Conservation (phyloP, 37 sponge, comb jelly and placozoan species). For the Halichondria panicea region DNA sequence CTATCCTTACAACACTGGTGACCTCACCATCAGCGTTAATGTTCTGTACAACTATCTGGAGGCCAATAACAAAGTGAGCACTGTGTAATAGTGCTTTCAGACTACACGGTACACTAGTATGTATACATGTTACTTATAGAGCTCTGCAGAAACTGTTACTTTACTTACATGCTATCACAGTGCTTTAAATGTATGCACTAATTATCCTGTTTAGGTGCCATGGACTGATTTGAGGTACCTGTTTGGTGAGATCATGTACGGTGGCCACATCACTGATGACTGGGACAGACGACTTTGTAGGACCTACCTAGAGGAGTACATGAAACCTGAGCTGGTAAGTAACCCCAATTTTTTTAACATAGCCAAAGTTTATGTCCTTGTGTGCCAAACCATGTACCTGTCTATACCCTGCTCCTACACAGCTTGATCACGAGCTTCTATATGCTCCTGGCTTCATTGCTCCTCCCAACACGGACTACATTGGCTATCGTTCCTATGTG, state of each 20-base stretch:
- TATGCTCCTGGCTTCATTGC: slow-evolving; percentile 86
- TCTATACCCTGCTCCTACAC: background rate
- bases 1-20: slow-evolving; percentile 99
- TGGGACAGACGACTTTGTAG: slow-evolving; percentile 97
- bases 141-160: too few relatives aligned
- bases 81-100: too few relatives aligned
- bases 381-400: slow-evolving; percentile 4
- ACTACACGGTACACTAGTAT: too few relatives aligned
- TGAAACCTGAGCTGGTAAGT: slow-evolving; percentile 91
- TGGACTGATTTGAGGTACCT: slow-evolving; percentile 99
- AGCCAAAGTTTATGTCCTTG: background rate
- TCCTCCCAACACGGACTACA: slow-evolving; percentile 92
- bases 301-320: slow-evolving; percentile 96
- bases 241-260: slow-evolving; percentile 99
- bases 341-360: background rate
- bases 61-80: slow-evolving; percentile 88
- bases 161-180: too few relatives aligned
- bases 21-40: slow-evolving; percentile 97
- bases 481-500: slow-evolving; percentile 88
- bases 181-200: too few relatives aligned
- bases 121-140: too few relatives aligned
- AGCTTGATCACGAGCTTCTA: slow-evolving; percentile 86
- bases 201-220: slow-evolving; percentile 65
- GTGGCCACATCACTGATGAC: slow-evolving; percentile 99
- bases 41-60: slow-evolving; percentile 99